Percentiles rank a stretch among this genome's conserved stretches.
Evolutionary conservation across 2,113 vertebrate genomes (phyloP).

Genomic region (Orthochromis malagaraziensis): DNA sequence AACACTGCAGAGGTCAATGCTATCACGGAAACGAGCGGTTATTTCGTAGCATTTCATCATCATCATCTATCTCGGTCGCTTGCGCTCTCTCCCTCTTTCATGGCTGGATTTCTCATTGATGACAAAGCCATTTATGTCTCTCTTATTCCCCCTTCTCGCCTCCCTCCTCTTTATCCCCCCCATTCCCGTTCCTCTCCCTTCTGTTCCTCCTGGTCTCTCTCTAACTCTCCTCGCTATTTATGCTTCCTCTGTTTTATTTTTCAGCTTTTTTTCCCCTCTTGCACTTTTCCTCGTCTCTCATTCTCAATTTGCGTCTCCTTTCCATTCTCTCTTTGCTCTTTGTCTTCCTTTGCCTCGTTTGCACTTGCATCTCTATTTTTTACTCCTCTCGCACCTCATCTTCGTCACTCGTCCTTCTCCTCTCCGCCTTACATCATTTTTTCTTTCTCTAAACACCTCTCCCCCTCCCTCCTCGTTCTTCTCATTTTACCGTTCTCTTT

Average conservation of each 20-base stretch:
- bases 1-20: constrained; percentile 53
- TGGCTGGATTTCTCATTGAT: constrained; percentile 55
- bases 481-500: constrained; percentile 13
- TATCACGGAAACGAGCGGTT: constrained; percentile 39
- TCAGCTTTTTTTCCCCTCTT: background rate
- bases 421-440: constrained; percentile 30
- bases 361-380: constrained; percentile 25
- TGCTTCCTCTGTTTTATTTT: constrained; percentile 24
- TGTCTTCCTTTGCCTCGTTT: constrained; percentile 2
- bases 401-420: constrained; percentile 2
- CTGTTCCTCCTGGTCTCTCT: background rate
- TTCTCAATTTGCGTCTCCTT: constrained; percentile 32
- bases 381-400: background rate
- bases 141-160: background rate
- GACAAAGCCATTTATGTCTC: constrained; percentile 59
- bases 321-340: background rate
- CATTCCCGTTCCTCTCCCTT: background rate
- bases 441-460: background rate
- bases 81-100: constrained; percentile 46
- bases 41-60: constrained; percentile 66
- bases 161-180: background rate
- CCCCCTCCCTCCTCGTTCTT: background rate
- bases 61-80: constrained; percentile 45
- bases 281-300: constrained; percentile 8
- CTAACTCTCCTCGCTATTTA: constrained; percentile 27